Base-by-base conservation (phyloP, 1,140 invertebrate genomes). In the Macrotrachela quadricornifera region DNA sequence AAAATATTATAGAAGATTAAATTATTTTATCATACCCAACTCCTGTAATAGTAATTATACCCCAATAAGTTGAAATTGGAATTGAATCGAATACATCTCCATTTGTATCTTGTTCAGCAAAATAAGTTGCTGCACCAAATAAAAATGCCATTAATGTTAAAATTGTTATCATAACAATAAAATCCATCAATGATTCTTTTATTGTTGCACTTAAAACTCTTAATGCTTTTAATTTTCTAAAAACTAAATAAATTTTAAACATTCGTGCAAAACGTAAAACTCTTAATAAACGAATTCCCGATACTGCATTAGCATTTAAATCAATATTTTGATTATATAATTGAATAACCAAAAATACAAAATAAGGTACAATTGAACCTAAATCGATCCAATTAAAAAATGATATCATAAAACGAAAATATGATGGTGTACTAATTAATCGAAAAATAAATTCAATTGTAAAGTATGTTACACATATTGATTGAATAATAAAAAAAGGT, bases 311-410 rank as follows among this genome's bases (percentile, higher is more conserved):
- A 4, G 3, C 8, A 30, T 30, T 30, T 8, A 30, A 30, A 4
- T 2, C 8, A 2, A 30, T 30, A 30, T 30, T 8, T 4, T 30
- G 8, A 30, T 2, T 30, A 30, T 2, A 30, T 49, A 15, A 50
- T 45, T 30, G 3, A 30, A 30, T 30, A 6, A 10, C 85, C 73
- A 96, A 75, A 61, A 88, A 95, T 71, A 97, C 86, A 77, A 97
- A 96, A 74, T 95, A 99, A 60, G 92, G 92, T 76, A 94, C 87
- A 77, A 99, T 96, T 66, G 92, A 87, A 73, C 67, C 46, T 72
- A 96, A 83, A 73, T 97, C 92, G 73, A 97, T 95, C 73, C 91
- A 85, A 77, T 97, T 97, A 82, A 96, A 90, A 70, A 96, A 83
- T 77, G 90, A 59, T 41, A 65, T 68, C 13, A 63, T 42, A 54